phyloP scores from a whole-genome alignment of 2,888 invertebrate species.

The Zele albiditarsus region DNA sequence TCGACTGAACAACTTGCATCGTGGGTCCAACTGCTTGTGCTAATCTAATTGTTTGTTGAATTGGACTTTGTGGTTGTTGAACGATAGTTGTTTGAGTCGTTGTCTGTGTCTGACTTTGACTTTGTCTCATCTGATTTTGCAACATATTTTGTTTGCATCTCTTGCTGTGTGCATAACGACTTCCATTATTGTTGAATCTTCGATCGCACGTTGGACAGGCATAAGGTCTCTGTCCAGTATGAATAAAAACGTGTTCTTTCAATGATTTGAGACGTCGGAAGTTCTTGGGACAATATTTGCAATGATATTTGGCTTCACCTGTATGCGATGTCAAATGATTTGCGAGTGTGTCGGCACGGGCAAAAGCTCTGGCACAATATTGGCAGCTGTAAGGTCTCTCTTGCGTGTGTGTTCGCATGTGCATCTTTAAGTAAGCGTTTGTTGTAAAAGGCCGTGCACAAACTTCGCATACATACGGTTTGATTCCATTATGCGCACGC shows the following conservation, averaged over 20 bases:
- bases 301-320: conserved; percentile 71
- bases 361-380: conserved; percentile 69
- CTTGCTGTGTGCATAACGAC: conserved; percentile 70
- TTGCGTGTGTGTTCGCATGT: conserved; percentile 71
- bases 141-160: conserved; percentile 68
- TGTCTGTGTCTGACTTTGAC: conserved; percentile 49
- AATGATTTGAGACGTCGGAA: conserved; percentile 68
- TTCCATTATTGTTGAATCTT: conserved; percentile 70
- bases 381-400: conserved; percentile 71
- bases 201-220: conserved; percentile 71
- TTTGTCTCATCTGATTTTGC: conserved; percentile 59
- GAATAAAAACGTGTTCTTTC: conserved; percentile 71
- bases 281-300: conserved; percentile 70
- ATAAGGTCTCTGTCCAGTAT: conserved; percentile 70
- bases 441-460: conserved; percentile 70
- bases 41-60: conserved; percentile 49
- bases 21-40: conserved; percentile 43
- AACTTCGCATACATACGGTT: conserved; percentile 70
- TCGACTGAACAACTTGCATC: conserved; percentile 64
- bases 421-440: conserved; percentile 70
- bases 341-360: conserved; percentile 68
- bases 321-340: conserved; percentile 71
- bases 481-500: conserved; percentile 70
- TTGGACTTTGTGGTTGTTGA: conserved; percentile 40
- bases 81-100: conserved; percentile 20